Conservation (phyloP, 1,140 invertebrate genomes). For the Rhizoglyphus robini region DNA sequence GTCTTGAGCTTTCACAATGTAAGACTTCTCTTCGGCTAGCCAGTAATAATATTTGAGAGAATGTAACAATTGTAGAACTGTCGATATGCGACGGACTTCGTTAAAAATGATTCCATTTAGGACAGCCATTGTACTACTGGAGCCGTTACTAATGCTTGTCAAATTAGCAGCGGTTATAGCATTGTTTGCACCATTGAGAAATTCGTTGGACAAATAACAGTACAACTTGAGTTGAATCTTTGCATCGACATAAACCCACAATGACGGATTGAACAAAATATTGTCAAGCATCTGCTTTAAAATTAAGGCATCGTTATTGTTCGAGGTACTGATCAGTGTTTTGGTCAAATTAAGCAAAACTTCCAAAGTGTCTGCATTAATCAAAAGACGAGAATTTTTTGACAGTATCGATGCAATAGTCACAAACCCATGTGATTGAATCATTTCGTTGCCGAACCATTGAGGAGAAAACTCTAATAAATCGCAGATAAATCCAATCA, state of each 20-base stretch:
- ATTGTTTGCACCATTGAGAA: constrained; percentile 14
- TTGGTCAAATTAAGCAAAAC: constrained; percentile 90
- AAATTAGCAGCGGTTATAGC: not conserved
- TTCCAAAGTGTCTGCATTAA: constrained; percentile 79
- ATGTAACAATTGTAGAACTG: constrained; percentile 93
- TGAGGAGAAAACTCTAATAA: constrained; percentile 79
- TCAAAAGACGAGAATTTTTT: constrained; percentile 76
- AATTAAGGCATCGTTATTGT: constrained; percentile 61
- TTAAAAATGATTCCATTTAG: constrained; percentile 56
- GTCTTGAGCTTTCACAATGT: constrained; percentile 13
- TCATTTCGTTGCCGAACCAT: constrained; percentile 51
- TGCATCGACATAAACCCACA: constrained; percentile 66
- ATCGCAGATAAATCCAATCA: constrained; percentile 92
- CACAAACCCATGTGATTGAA: constrained; percentile 91
- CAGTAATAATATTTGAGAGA: constrained; percentile 98
- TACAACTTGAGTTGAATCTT: constrained; percentile 23
- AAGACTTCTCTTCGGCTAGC: constrained; percentile 45
- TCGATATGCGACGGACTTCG: constrained; percentile 87
- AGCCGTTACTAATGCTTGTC: not conserved
- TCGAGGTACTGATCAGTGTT: constrained; percentile 84
- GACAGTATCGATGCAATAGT: constrained; percentile 95
- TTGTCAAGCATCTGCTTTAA: constrained; percentile 97
- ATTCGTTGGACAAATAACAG: constrained; percentile 23
- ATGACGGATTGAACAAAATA: constrained; percentile 92
- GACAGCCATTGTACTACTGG: not conserved